Percentiles rank a stretch among this genome's conserved stretches.
phyloP scores from a whole-genome alignment of 2,797 vertebrate species.

The Sciurus carolinensis region DNA sequence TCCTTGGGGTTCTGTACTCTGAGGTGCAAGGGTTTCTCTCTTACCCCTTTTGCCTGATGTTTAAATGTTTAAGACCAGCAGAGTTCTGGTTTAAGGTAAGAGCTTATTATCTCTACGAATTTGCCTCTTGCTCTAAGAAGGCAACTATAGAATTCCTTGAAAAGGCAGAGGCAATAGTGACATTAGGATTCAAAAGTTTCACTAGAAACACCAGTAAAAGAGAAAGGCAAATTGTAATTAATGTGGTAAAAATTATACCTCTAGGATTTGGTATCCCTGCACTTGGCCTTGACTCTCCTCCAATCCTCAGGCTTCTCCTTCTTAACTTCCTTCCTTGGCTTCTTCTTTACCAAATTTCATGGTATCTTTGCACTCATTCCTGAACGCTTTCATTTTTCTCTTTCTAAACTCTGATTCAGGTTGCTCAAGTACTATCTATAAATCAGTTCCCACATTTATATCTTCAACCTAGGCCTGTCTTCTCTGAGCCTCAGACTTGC shows the following conservation, averaged over 20 bases:
- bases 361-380: background rate
- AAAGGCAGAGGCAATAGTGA: background rate
- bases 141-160: background rate
- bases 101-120: background rate
- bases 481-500: background rate
- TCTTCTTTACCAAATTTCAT: background rate
- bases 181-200: background rate
- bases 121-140: constrained; percentile 17
- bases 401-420: background rate
- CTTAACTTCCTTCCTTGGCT: background rate
- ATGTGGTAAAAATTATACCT: background rate
- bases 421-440: background rate
- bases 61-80: background rate
- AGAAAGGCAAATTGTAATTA: constrained; percentile 13
- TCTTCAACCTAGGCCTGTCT: background rate
- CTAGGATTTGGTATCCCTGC: background rate
- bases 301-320: background rate
- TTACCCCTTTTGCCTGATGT: background rate
- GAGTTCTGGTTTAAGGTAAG: background rate
- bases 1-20: background rate
- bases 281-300: background rate
- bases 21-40: background rate
- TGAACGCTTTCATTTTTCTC: background rate
- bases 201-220: background rate
- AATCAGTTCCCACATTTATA: background rate